Percentiles rank a stretch among this genome's conserved stretches.
Evolutionary conservation across 2,113 vertebrate species (phyloP).

Genomic region (Lynx canadensis): DNA sequence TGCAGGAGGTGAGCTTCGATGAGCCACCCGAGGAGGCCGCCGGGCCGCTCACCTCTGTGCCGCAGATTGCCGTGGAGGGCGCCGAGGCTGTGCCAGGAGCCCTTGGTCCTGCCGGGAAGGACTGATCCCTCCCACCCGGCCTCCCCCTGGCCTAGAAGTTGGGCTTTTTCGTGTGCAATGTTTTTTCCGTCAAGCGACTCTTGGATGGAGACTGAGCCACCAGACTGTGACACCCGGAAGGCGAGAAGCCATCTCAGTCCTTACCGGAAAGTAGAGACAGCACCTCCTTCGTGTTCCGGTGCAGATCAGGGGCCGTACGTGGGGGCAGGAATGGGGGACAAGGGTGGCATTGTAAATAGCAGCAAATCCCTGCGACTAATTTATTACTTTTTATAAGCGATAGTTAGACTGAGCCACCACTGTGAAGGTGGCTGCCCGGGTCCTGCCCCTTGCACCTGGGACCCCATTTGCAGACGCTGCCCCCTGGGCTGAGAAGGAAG

Average conservation of each 20-base stretch:
- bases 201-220: background rate
- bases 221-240: background rate
- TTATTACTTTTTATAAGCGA: slow-evolving; percentile 91
- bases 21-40: slow-evolving; percentile 83
- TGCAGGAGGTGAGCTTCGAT: slow-evolving; percentile 98
- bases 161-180: background rate
- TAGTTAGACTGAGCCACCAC: background rate
- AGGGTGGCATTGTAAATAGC: slow-evolving; percentile 82
- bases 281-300: slow-evolving; percentile 61
- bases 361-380: slow-evolving; percentile 82
- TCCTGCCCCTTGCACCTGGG: background rate
- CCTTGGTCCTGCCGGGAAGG: background rate
- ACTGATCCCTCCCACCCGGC: background rate
- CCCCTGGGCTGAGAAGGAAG: slow-evolving; percentile 22
- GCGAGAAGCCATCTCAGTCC: background rate
- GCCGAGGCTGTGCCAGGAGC: slow-evolving; percentile 85
- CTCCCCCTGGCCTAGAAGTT: background rate
- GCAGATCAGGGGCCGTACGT: slow-evolving; percentile 44
- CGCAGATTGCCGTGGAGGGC: slow-evolving; percentile 94
- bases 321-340: background rate
- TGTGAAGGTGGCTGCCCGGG: background rate
- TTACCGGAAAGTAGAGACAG: slow-evolving; percentile 62
- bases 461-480: background rate
- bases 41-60: slow-evolving; percentile 83
- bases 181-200: background rate